These are phyloP conservation scores for Pelvicachromis taeniatus DNA, from an alignment of 2,113 vertebrate species.

Conservation along the genomic window DNA sequence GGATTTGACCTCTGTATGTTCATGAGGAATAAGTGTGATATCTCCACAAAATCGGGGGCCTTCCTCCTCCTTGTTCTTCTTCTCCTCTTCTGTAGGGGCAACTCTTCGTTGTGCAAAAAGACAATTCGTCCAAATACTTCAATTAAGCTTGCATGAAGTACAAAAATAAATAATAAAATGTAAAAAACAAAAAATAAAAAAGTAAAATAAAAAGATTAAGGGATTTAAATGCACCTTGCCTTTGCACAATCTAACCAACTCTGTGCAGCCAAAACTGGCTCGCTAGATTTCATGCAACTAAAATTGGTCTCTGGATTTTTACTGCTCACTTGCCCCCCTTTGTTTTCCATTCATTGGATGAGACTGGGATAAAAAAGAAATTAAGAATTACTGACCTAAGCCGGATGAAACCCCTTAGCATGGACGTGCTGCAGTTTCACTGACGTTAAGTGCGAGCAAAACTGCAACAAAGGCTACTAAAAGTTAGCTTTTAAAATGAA, in stretches of 20 bases:
- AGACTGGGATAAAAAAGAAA: neutral
- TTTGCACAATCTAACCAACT: neutral
- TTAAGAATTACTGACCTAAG: neutral
- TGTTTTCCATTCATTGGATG: constrained; percentile 27
- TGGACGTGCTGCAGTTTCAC: constrained; percentile 20
- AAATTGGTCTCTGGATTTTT: neutral
- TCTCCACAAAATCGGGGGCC: constrained; percentile 44
- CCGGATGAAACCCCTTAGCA: neutral
- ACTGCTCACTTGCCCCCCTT: constrained; percentile 14
- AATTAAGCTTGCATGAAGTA: neutral
- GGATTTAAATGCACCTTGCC: neutral
- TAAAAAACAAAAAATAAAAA: too few relatives aligned
- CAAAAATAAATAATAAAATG: neutral
- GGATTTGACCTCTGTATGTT: constrained; percentile 99
- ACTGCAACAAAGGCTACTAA: constrained; percentile 39
- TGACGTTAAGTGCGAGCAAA: neutral
- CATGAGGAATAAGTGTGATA: constrained; percentile 86
- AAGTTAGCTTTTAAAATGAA: constrained; percentile 60
- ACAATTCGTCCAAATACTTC: neutral
- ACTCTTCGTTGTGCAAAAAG: constrained; percentile 2
- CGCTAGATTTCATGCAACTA: neutral
- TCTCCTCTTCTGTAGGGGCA: neutral
- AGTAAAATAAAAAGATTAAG: neutral
- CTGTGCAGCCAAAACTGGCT: neutral
- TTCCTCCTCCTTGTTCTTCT: constrained; percentile 27